Base-by-base conservation (phyloP, 2,888 invertebrate genomes). In the Acleris holmiana region DNA sequence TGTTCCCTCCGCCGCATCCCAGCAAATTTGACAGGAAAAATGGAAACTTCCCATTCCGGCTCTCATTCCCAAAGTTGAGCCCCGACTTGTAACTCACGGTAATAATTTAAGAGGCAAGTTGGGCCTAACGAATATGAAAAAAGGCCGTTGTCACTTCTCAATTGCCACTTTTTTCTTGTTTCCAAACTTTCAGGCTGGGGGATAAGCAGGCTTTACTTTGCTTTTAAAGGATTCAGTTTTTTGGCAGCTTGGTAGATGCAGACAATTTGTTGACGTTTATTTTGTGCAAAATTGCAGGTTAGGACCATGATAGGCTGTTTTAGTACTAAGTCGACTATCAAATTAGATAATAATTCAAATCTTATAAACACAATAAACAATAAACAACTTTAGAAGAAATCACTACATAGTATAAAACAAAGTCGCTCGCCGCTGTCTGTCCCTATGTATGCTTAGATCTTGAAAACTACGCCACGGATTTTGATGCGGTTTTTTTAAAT, bases 41-140 rank as follows among this genome's bases (percentile, higher is more conserved):
- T 79, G 75, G 69, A 77, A 84, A 84, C 75, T 84, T 83, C 74
- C 71, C 77, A 83, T 79, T 78, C 77, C 71, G 69, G 23, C 59
- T 54, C 64, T 59, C 65, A 59, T 65, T 65, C 48, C 60, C 10
- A 49, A 60, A 65, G 49, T 65, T 55, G 29, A 59, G 25, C 8
- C 60, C 62, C 55, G 65, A 61, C 65, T 67, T 60, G 65, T 65
- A 69, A 69, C 67, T 71, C 69, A 57, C 61, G 46, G 67, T 69
- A 70, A 73, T 73, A 73, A 69, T 71, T 73, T 73, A 73, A 73
- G 70, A 71, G 72, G 58, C 64, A 73, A 73, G 72, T 73, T 73
- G 65, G 50, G 65, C 57, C 67, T 66, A 69, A 70, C 68, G 71
- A 69, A 71, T 71, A 69, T 70, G 68, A 71, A 71, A 71, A 69